Percentiles rank a stretch among this genome's conserved stretches.
Conservation (phyloP, 92 coral and sea anemone species). For the Isaurus tuberculatus region DNA sequence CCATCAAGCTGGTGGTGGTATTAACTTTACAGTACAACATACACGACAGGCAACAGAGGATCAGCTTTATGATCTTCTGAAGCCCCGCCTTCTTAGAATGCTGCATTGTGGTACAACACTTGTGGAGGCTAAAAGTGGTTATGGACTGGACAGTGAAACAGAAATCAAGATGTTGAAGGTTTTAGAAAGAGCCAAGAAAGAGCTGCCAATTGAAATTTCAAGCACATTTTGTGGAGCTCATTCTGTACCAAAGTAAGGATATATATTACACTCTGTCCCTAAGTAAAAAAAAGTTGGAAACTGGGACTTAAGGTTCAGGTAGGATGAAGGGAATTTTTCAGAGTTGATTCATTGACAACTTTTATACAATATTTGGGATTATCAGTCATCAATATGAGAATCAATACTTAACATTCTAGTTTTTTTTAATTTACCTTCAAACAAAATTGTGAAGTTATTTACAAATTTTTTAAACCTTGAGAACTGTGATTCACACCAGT, state of each 20-base stretch:
- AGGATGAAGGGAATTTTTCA: no score
- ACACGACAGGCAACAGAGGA: slow-evolving; percentile 88
- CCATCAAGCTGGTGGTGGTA: slow-evolving; percentile 96
- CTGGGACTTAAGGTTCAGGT: background rate
- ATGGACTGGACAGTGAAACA: slow-evolving; percentile 87
- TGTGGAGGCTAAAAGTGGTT: slow-evolving; percentile 97
- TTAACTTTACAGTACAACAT: slow-evolving; percentile 91
- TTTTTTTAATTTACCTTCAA: no score
- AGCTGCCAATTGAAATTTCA: slow-evolving; percentile 89
- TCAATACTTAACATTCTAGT: background rate
- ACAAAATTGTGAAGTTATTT: no score
- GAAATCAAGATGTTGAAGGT: slow-evolving; percentile 95
- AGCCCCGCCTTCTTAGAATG: slow-evolving; percentile 80
- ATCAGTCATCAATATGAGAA: no score
- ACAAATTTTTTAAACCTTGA: no score
- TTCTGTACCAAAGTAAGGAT: slow-evolving; percentile 87
- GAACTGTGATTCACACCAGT: no score
- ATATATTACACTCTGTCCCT: no score
- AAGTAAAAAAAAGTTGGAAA: no score
- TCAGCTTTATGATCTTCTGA: slow-evolving; percentile 78
- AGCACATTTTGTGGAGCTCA: slow-evolving; percentile 99
- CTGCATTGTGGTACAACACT: slow-evolving; percentile 91
- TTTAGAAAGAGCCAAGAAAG: slow-evolving; percentile 87
- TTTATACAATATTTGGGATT: no score
- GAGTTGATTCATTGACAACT: no score